Evolutionary conservation across 2,888 invertebrate genomes (phyloP).

Genomic region (Mythimna ferrago): DNA sequence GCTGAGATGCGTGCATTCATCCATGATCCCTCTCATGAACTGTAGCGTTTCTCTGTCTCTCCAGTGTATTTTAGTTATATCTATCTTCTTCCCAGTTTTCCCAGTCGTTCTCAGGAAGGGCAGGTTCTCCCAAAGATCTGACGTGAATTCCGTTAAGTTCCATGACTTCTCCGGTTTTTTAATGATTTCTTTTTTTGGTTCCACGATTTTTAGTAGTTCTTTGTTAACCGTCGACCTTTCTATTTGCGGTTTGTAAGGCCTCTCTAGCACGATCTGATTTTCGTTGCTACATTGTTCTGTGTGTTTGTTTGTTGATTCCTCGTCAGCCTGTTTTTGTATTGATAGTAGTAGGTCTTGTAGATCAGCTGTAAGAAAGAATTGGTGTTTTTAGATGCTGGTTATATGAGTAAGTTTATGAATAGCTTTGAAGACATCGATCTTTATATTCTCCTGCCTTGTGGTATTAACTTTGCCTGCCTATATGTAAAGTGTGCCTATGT

Average conservation of each 20-base stretch:
- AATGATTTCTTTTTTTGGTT: constrained; percentile 48
- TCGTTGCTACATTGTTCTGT: constrained; percentile 6
- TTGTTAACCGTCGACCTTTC: not conserved
- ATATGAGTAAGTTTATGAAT: not conserved
- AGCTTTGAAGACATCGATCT: not conserved
- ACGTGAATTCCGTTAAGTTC: constrained; percentile 82
- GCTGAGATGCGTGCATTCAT: constrained; percentile 98
- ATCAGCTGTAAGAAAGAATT: constrained; percentile 38
- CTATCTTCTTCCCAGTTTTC: constrained; percentile 84
- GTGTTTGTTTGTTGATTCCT: constrained; percentile 6
- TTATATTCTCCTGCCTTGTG: not conserved
- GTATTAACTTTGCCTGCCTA: not conserved
- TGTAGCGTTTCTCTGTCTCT: constrained; percentile 95
- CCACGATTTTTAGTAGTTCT: constrained; percentile 33
- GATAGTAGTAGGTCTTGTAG: constrained; percentile 24
- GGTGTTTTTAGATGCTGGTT: not conserved
- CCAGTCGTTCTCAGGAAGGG: constrained; percentile 76
- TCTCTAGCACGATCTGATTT: not conserved
- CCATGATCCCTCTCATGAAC: constrained; percentile 99
- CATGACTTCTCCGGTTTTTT: constrained; percentile 75
- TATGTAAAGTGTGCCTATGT: too few relatives aligned
- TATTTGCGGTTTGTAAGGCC: not conserved
- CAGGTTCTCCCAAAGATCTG: constrained; percentile 82
- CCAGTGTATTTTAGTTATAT: constrained; percentile 92
- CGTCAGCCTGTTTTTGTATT: constrained; percentile 12